Evolutionary conservation across 1,140 invertebrate genomes (phyloP).

Genomic region (Carposina sasakii): DNA sequence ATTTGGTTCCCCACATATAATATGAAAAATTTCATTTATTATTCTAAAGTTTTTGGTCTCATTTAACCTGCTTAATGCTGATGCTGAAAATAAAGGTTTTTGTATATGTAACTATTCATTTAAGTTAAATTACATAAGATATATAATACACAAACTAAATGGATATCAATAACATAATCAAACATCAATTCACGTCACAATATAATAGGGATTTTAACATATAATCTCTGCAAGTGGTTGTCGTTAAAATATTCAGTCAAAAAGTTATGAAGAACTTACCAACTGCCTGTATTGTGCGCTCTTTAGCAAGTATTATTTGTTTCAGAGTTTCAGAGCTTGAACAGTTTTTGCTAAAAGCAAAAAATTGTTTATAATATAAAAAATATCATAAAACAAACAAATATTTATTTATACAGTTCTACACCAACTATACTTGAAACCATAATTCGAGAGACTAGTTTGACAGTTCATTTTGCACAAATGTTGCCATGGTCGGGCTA

Average conservation of each 20-base stretch:
- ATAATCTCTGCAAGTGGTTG: background rate
- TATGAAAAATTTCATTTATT: conserved; percentile 41
- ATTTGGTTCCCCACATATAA: conserved; percentile 34
- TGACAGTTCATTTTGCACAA: no score
- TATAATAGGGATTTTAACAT: background rate
- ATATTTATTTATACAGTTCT: no score
- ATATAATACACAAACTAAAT: background rate
- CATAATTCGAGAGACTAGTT: no score
- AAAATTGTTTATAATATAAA: no score
- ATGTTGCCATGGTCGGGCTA: no score
- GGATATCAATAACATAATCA: background rate
- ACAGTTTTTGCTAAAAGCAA: conserved; percentile 42
- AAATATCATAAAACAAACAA: no score
- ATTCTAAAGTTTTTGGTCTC: conserved; percentile 47
- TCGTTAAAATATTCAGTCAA: background rate
- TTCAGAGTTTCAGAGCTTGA: conserved; percentile 33
- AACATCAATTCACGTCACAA: background rate
- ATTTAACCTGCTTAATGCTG: conserved; percentile 36
- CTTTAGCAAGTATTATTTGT: conserved; percentile 36
- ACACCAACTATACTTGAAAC: no score
- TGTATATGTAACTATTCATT: no score
- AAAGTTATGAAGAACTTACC: conserved; percentile 29
- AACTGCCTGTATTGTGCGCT: conserved; percentile 38
- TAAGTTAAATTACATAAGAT: no score
- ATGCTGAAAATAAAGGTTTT: conserved; percentile 33